These are phyloP conservation scores for Columba janthina DNA, from an alignment of 2,113 vertebrate genomes.

Conservation along the genomic window DNA sequence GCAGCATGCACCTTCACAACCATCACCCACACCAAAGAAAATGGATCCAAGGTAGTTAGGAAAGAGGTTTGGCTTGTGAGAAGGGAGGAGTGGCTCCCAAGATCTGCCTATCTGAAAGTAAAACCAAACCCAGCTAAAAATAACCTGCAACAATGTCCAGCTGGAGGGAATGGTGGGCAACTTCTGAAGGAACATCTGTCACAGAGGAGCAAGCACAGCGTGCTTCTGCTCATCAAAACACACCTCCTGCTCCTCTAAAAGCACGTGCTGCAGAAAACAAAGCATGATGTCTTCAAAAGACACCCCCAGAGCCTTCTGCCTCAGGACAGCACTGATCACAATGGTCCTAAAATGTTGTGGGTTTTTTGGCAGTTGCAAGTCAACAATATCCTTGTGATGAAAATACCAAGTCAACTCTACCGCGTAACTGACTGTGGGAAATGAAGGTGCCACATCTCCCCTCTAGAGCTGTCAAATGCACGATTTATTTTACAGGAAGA, in stretches of 20 bases:
- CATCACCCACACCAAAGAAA: neutral
- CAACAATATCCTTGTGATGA: neutral
- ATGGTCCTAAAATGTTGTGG: neutral
- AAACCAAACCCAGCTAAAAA: constrained; percentile 27
- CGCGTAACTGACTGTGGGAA: neutral
- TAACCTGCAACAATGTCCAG: neutral
- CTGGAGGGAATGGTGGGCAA: neutral
- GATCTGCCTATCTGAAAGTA: constrained; percentile 18
- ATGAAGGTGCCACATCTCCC: neutral
- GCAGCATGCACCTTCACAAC: neutral
- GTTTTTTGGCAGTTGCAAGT: neutral
- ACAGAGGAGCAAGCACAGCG: neutral
- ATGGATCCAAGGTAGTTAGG: neutral
- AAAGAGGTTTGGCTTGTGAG: neutral
- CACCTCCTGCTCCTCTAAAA: neutral
- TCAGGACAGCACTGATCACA: neutral
- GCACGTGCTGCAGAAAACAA: neutral
- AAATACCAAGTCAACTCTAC: neutral
- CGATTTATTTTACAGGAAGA: neutral
- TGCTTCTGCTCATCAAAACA: neutral
- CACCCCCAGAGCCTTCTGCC: neutral
- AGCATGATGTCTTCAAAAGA: neutral
- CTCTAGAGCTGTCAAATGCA: neutral
- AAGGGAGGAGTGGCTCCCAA: neutral
- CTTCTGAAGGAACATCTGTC: neutral